phyloP scores from a whole-genome alignment of 2,888 invertebrate genomes.

The Xylota segnis region DNA sequence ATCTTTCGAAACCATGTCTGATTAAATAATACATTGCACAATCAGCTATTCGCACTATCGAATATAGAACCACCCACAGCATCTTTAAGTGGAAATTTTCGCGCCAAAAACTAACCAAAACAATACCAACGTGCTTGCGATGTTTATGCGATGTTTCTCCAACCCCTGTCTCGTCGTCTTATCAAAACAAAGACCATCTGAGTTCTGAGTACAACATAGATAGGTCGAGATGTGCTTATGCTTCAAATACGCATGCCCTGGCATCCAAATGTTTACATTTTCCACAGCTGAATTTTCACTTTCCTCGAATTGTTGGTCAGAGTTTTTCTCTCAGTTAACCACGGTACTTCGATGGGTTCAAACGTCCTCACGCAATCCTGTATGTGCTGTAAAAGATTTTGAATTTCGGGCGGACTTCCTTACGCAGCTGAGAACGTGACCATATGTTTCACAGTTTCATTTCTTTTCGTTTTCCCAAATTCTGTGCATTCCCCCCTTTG shows the following conservation, averaged over 20 bases:
- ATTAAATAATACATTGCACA: background rate
- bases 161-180: conserved; percentile 28
- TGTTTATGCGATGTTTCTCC: conserved; percentile 62
- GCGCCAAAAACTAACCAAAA: conserved; percentile 50
- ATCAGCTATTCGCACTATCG: background rate
- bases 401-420: conserved; percentile 13
- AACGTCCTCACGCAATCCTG: conserved; percentile 32
- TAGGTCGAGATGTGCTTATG: conserved; percentile 37
- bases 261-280: conserved; percentile 61
- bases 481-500: conserved; percentile 1
- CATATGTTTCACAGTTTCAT: conserved; percentile 51
- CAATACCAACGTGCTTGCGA: conserved; percentile 45
- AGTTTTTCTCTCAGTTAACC: conserved; percentile 63
- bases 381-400: background rate
- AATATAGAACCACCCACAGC: conserved; percentile 20
- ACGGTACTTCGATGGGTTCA: conserved; percentile 51
- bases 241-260: conserved; percentile 38
- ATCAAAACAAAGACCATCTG: conserved; percentile 61
- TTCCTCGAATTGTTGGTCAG: conserved; percentile 47
- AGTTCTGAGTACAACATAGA: conserved; percentile 39
- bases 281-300: conserved; percentile 59
- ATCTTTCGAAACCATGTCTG: no score
- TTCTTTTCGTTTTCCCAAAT: background rate
- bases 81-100: conserved; percentile 25
- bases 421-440: conserved; percentile 42